phyloP scores from a whole-genome alignment of 2,113 vertebrate species.

The Cheirogaleus medius region DNA sequence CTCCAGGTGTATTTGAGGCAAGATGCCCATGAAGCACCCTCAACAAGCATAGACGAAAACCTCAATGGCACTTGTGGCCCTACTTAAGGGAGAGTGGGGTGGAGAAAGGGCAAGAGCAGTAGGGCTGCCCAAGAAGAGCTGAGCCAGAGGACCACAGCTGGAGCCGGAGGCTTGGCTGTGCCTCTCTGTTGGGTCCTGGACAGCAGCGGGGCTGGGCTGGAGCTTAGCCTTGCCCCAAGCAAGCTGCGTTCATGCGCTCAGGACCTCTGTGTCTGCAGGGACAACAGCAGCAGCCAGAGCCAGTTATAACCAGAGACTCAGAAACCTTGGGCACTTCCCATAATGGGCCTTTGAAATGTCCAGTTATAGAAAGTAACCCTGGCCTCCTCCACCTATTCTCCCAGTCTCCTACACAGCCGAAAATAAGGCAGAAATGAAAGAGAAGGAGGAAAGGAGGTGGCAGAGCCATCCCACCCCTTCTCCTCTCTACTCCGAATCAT shows the following conservation, averaged over 20 bases:
- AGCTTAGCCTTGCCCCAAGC: background rate
- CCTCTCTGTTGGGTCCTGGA: background rate
- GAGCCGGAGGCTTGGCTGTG: background rate
- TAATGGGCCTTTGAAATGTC: background rate
- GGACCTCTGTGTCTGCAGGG: background rate
- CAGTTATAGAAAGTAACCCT: background rate
- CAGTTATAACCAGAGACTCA: background rate
- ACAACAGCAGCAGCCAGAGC: background rate
- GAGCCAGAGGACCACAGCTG: background rate
- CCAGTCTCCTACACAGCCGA: background rate
- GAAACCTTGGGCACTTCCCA: background rate
- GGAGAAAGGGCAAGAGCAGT: background rate
- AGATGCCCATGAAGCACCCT: rapidly evolving
- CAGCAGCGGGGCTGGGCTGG: background rate
- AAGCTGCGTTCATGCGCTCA: background rate
- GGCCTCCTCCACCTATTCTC: background rate
- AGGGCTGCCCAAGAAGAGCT: background rate
- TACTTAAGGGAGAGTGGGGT: rapidly evolving
- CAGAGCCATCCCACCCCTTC: background rate
- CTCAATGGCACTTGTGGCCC: background rate
- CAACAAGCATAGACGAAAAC: background rate
- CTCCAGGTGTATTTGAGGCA: background rate
- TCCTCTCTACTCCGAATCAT: background rate
- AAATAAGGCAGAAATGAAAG: background rate
- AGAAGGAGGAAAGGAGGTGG: background rate